Base-by-base conservation (phyloP, 2,888 invertebrate species). In the Drosophila multiciliata region DNA sequence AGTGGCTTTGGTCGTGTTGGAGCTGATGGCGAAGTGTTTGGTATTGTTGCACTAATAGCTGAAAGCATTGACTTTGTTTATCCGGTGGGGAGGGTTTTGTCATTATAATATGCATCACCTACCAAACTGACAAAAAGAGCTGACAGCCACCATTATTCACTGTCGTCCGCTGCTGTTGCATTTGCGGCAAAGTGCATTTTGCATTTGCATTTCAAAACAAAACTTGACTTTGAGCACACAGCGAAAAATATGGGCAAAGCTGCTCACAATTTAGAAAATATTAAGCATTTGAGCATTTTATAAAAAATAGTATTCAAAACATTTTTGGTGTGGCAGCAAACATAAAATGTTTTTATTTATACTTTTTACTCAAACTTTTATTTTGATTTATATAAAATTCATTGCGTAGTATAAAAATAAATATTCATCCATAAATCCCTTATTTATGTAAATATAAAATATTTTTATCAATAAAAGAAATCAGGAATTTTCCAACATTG, bases 11-110 rank as follows among this genome's bases (percentile, higher is more conserved):
- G 57, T 52, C 55, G 29, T 80, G 80, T 52, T 70, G 57, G 38
- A 63, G 75, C 63, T 73, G 73, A 64, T 60, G 66, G 57, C 54
- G 23, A 65, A 81, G 73, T 81, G 78, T 78, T 78, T 87, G 84
- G 75, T 87, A 87, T 89, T 89, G 85, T 82, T 87, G 61, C 60
- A 63, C 72, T 85, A 84, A 79, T 85, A 74, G 85, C 86, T 82
- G 74, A 69, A 67, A 87, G 87, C 80, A 74, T 79, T 76, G 85
- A 71, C 75, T 87, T 75, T 83, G 82, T 66, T 75, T 78, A 71
- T 65, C 29, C 1, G 26, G 26, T 26, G 3, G 26, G 5, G 0
- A 55, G 59, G 66, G 58, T 55, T 62, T 67, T 74, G 82, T 67
- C 67, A 80, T 71, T 70, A 77, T 63, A 80, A 70, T 75, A 66